Evolutionary conservation across 2,888 invertebrate genomes (phyloP).

Genomic region (Ichneumon xanthorius): DNA sequence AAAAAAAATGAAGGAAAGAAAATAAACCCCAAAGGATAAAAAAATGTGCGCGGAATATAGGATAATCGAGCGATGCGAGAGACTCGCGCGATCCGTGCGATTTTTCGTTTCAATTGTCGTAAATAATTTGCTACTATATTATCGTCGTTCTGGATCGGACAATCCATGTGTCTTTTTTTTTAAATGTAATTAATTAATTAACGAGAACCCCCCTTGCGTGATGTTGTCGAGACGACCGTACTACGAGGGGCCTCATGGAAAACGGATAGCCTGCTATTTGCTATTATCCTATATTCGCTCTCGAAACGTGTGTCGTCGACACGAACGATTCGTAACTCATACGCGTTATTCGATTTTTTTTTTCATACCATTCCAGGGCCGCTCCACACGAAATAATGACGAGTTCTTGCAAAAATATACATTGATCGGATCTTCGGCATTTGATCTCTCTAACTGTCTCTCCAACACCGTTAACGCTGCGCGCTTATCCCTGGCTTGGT

Average conservation of each 20-base stretch:
- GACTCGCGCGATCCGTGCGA: slow-evolving; percentile 29
- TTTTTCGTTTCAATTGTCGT: slow-evolving; percentile 23
- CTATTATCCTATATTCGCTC: slow-evolving; percentile 60
- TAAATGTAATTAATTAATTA: slow-evolving; percentile 41
- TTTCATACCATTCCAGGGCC: slow-evolving; percentile 55
- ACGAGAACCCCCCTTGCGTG: slow-evolving; percentile 5
- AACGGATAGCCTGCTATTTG: slow-evolving; percentile 34
- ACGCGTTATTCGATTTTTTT: slow-evolving; percentile 70
- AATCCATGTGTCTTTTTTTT: slow-evolving; percentile 47
- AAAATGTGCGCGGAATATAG: slow-evolving; percentile 59
- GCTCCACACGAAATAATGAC: slow-evolving; percentile 56
- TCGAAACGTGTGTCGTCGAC: slow-evolving; percentile 39
- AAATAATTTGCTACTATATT: slow-evolving; percentile 44
- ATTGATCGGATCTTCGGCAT: slow-evolving; percentile 54
- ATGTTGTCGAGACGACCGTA: neutral
- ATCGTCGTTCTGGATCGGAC: slow-evolving; percentile 55
- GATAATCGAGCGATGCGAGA: slow-evolving; percentile 42
- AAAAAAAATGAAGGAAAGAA: slow-evolving; percentile 31
- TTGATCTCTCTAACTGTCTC: slow-evolving; percentile 42
- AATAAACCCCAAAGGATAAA: slow-evolving; percentile 28
- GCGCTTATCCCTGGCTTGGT: slow-evolving; percentile 1
- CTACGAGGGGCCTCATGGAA: slow-evolving; percentile 16
- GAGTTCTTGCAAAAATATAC: slow-evolving; percentile 66
- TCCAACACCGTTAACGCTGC: slow-evolving; percentile 4
- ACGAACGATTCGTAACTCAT: slow-evolving; percentile 75